Percentiles rank a stretch among this genome's conserved stretches.
phyloP scores from a whole-genome alignment of 2,113 vertebrate species.

The Elephantulus edwardii region DNA sequence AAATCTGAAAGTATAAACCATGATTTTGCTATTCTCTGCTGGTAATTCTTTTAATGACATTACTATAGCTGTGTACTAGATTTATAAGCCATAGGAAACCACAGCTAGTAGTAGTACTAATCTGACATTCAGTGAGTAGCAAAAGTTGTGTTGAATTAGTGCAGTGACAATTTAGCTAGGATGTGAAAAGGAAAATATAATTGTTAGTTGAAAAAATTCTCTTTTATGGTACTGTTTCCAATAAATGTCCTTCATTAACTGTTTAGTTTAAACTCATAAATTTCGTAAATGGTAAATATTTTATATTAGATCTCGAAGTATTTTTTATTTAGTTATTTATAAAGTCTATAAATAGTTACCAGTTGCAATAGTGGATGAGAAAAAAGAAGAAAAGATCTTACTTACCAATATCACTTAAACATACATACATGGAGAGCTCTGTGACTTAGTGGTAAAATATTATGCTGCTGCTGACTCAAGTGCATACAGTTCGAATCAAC shows the following conservation, averaged over 20 bases:
- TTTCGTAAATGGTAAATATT: not conserved
- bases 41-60: not conserved
- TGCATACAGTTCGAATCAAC: too few species aligned
- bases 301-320: constrained; percentile 1
- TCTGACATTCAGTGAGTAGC: constrained; percentile 25
- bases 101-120: constrained; percentile 8
- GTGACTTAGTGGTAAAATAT: too few species aligned
- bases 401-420: not conserved
- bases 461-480: too few species aligned
- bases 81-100: constrained; percentile 41
- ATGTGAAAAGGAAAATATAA: constrained; percentile 40
- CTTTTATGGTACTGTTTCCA: constrained; percentile 16
- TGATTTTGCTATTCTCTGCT: constrained; percentile 36
- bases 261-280: not conserved
- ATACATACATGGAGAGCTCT: too few species aligned
- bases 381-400: constrained; percentile 28
- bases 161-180: not conserved
- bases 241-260: constrained; percentile 37
- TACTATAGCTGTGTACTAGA: not conserved
- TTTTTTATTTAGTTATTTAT: constrained; percentile 53
- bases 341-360: constrained; percentile 8
- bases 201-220: constrained; percentile 5
- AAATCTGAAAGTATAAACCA: constrained; percentile 23
- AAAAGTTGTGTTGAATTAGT: constrained; percentile 26
- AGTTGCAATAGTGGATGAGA: constrained; percentile 28